Base-by-base conservation (phyloP, 2,113 vertebrate genomes). In the Prolemur simus region DNA sequence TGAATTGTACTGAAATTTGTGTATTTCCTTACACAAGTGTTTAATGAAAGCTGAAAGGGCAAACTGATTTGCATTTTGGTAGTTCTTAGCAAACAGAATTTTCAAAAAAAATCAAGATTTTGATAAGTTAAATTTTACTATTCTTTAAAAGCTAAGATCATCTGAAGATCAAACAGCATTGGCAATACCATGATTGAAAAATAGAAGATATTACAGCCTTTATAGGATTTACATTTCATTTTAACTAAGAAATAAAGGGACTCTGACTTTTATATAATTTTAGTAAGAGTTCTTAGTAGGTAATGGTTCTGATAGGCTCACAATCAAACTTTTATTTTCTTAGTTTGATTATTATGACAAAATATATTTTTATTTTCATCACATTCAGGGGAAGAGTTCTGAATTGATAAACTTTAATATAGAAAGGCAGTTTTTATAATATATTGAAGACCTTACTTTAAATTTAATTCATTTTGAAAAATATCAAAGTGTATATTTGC, bases 1-100 rank as follows among this genome's bases (percentile, higher is more conserved):
- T 97, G 94, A 98, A 98, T 98, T 98, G 96, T 93, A 98, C 77
- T 97, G 97, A 96, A 97, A 98, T 98, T 97, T 98, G 96, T 97
- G 23, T 96, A 97, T 98, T 98, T 98, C 94, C 96, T 98, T 98
- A 97, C 93, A 98, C 95, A 98, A 92, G 94, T 97, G 92, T 96
- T 98, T 92, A 97, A 87, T 69, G 42, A 85, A 82, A 92, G 52
- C 18, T 77, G 45, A 88, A 81, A 95, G 32, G 17, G 34, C 66
- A 94, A 91, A 84, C 20, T 82, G 5, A 86, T 87, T 87, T 96
- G n/a, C 14, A 77, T 85, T 97, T 78, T 91, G 8, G 15, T 88
- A 82, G 20, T 82, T 92, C 12, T 58, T 63, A 90, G 13, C 13
- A 89, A 94, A 47, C 12, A 71, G 3, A 95, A 60, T 89, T 91